Base-by-base conservation (phyloP, 1,140 invertebrate genomes). In the Aphelinus atriplicis region DNA sequence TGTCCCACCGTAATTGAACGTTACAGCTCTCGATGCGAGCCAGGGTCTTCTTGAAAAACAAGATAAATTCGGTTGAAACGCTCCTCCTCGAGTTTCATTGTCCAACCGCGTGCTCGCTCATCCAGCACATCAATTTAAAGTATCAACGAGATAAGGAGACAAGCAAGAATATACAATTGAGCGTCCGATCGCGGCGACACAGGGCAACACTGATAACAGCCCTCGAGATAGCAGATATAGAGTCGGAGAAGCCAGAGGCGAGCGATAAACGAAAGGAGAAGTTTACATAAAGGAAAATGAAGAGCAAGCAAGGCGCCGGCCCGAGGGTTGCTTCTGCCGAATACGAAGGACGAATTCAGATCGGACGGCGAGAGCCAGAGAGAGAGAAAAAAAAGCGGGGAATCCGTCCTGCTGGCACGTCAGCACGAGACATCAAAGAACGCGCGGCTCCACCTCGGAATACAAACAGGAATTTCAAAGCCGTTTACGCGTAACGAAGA, bases 281-380 rank as follows among this genome's bases (percentile, higher is more conserved):
- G 72, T 79, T 78, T 76, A 65, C 61, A 65, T 68, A 61, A 61
- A 64, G 45, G 65, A 64, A 62, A 72, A 71, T 42, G 45, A 69
- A 68, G 75, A 45, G 70, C 57, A 66, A 75, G 61, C 72, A 77
- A 51, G 26, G 42, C 48, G 26, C 26, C 26, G 47, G 43, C 6
- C 10, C 26, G 61, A 70, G 68, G 73, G 70, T 71, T 73, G 67
- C 60, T 77, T 68, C 80, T 77, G 78, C 80, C 78, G 80, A 83
- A 84, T 84, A 86, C 85, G 84, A 79, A 80, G 81, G 81, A 82
- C 80, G 84, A 82, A 86, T 86, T 86, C 83, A 86, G 85, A 86
- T 86, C 9, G 72, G 77, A 69, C 58, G 53, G 42, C 53, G 57
- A 65, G 55, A 55, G 56, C 55, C 26, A 26, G 26, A 60, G 61